Base-by-base conservation (phyloP, 1,140 invertebrate species). In the Trichogramma pretiosum region DNA sequence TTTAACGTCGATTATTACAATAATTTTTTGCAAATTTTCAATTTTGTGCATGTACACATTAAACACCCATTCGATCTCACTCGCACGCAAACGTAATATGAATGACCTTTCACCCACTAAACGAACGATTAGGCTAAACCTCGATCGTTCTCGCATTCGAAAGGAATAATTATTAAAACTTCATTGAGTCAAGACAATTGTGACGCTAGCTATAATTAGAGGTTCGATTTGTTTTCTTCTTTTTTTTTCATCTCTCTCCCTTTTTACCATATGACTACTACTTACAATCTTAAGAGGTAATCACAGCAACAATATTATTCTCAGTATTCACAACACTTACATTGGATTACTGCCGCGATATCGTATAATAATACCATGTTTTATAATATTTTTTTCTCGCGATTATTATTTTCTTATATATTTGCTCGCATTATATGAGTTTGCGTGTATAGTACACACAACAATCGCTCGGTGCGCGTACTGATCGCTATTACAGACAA, bases 221-320 rank as follows among this genome's bases (percentile, higher is more conserved):
- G n/a, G n/a, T n/a, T n/a, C n/a, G 8, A 10, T 38, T 38, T 38
- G 48, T 54, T 53, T 50, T 54, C 48, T 57, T 48, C 48, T 53
- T 48, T 51, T 56, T 53, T 54, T 43, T n/a, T n/a, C n/a, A n/a
- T n/a, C n/a, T n/a, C n/a, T n/a, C n/a, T n/a, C n/a, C n/a, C 47
- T 53, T 54, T 50, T 56, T 17, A 61, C 67, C 60, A 70, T 67
- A 69, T 61, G 59, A 54, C 62, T 70, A 69, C 68, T 74, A 73
- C 62, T 73, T 72, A 73, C 72, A 73, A 71, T 68, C 67, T 72
- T 73, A 73, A 52, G 63, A 67, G 61, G 64, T 72, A 73, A 73
- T 74, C 71, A 73, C 70, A 74, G 70, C 70, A 73, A 74, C 70
- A 73, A 73, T 69, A 71, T 72, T 71, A 69, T 70, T 64, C 61